Base-by-base conservation (phyloP, 2,113 vertebrate species). In the Pterocles burchelli region DNA sequence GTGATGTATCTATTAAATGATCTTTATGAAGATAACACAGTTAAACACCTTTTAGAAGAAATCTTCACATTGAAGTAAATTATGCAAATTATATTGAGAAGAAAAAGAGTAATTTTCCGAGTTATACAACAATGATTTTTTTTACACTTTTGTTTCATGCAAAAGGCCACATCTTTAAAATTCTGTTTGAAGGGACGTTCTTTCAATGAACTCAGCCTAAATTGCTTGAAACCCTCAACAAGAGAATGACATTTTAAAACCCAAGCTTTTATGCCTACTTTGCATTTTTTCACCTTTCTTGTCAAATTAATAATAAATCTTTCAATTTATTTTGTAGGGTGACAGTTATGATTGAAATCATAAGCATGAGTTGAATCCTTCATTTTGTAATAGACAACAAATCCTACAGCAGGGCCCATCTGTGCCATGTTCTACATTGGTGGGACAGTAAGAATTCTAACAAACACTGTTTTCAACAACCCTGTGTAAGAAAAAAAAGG, bases 1-100 rank as follows among this genome's bases (percentile, higher is more conserved):
- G 3, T 52, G 33, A 20, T 1, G 0, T 17, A n/a, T 4, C 6
- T n/a, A 10, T 43, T 25, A 49, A 82, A 79, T 4, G 0, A 70
- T 6, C 22, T 76, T 62, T 46, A n/a, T 46, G 11, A 54, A 52
- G 13, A 29, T 51, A 73, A 43, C 14, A 55, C 1, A 17, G 1
- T 43, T 61, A 41, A 65, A 80, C 7, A 73, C 3, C 8, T 65
- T 76, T 76, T 36, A 83, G 36, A 25, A 70, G 11, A 57, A 74
- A 51, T 45, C n/a, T 67, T 82, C 29, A 71, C 8, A 36, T 2
- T 25, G 11, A 70, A 52, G 3, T 34, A 82, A 76, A 49, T 34
- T 2, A 38, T 17, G 9, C n/a, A 89, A 52, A 52, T 12, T 1
- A 45, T 43, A 54, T 5, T 71, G 54, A 74, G 17, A 54, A 80